These are phyloP conservation scores for Spisula solida DNA, from an alignment of 2,888 invertebrate genomes.

Conservation along the genomic window DNA sequence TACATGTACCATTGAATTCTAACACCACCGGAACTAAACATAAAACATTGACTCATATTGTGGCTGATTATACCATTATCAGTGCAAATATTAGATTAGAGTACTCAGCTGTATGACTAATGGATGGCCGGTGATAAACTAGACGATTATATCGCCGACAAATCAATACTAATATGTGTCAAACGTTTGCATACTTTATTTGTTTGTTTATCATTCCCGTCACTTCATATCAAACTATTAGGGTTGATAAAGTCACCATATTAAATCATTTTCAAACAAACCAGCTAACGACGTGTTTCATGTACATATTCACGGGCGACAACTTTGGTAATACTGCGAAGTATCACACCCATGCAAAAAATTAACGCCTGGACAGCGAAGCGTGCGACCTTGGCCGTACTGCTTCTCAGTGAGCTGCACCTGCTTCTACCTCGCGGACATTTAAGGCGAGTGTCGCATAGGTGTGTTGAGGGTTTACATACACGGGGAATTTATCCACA, in stretches of 20 bases:
- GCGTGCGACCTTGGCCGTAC: too few species aligned
- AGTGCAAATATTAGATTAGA: slow-evolving; percentile 25
- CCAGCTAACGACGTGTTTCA: background rate
- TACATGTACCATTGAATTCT: too few species aligned
- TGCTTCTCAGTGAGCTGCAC: too few species aligned
- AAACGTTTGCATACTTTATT: background rate
- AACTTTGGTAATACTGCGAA: background rate
- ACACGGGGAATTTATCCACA: too few species aligned
- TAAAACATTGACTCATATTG: background rate
- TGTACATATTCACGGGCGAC: background rate
- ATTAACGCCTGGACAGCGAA: too few species aligned
- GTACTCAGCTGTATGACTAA: background rate
- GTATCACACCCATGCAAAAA: too few species aligned
- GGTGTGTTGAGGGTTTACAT: too few species aligned
- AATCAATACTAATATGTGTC: background rate
- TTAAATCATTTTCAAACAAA: background rate
- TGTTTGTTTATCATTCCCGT: slow-evolving; percentile 1
- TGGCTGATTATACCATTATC: slow-evolving; percentile 23
- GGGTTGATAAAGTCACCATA: background rate
- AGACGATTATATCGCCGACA: background rate
- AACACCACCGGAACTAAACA: background rate
- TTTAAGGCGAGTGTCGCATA: too few species aligned
- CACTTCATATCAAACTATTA: background rate
- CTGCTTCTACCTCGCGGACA: too few species aligned
- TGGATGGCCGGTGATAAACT: background rate